Conservation (phyloP, 1,140 invertebrate genomes). For the roundworm (Caenorhabditis elegans) region DNA sequence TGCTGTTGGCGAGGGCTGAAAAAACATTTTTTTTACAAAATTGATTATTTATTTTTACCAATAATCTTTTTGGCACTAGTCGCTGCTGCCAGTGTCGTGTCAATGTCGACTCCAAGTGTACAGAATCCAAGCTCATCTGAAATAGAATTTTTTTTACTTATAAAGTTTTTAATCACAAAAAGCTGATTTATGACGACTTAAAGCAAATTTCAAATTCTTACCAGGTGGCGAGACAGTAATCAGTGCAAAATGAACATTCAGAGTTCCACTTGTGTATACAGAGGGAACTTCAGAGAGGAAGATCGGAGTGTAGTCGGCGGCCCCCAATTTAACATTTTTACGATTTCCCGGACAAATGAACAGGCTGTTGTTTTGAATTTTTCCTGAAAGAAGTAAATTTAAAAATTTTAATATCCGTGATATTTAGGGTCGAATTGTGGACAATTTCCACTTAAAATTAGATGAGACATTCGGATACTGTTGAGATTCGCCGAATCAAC, state of each 20-base stretch:
- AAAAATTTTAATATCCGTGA: conserved; percentile 29
- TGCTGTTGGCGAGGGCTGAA: conserved; percentile 74
- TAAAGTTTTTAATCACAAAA: no score
- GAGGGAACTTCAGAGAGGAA: conserved; percentile 87
- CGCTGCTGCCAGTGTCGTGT: conserved; percentile 81
- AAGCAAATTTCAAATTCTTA: no score
- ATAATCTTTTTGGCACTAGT: conserved; percentile 83
- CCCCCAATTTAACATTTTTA: neutral
- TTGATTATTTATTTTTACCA: conserved; percentile 72
- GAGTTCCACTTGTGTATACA: conserved; percentile 80
- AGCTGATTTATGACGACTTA: no score
- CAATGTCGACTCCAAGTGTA: conserved; percentile 86
- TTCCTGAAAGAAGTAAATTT: conserved; percentile 45
- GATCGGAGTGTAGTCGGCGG: conserved; percentile 84
- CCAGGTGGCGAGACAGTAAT: conserved; percentile 88
- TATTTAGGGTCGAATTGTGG: conserved; percentile 42
- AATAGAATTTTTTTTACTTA: no score
- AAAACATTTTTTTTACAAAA: no score
- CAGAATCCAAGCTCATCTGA: conserved; percentile 79
- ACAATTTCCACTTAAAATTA: conserved; percentile 31
- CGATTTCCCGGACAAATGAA: conserved; percentile 45
- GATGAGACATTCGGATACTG: conserved; percentile 49
- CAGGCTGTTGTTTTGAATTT: conserved; percentile 53
- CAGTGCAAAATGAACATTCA: conserved; percentile 81
- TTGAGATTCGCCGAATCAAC: conserved; percentile 26